Evolutionary conservation across 2,797 vertebrate species (phyloP).

Genomic region (Hafferia zeledoni): DNA sequence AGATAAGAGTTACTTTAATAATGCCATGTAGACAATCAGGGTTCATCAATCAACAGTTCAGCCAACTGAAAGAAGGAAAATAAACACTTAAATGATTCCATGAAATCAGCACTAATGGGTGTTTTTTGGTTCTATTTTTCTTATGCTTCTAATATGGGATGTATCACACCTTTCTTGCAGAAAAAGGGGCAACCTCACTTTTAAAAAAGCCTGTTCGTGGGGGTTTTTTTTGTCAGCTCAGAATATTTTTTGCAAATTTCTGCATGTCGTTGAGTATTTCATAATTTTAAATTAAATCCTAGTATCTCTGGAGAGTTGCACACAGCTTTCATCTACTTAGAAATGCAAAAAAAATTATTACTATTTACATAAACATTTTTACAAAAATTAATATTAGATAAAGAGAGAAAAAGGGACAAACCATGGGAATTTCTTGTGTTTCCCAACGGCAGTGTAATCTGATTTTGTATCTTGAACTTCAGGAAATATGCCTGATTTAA

Average conservation of each 20-base stretch:
- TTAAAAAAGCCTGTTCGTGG: not conserved
- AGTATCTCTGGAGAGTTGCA: not conserved
- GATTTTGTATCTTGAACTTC: not conserved
- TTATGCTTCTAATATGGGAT: not conserved
- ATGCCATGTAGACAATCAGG: not conserved
- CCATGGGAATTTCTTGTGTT: not conserved
- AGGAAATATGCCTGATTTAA: constrained; percentile 13
- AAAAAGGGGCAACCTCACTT: not conserved
- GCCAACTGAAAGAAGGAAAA: not conserved
- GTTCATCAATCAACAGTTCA: not conserved
- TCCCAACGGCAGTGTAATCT: not conserved
- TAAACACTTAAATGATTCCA: not conserved
- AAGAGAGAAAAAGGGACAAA: not conserved
- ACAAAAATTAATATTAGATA: not conserved
- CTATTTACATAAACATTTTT: not conserved
- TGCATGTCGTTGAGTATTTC: not conserved
- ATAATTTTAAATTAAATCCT: not conserved
- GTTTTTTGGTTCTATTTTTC: not conserved
- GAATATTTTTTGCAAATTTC: not conserved
- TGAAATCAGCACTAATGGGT: not conserved
- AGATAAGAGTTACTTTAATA: constrained; percentile 8
- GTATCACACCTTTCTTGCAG: not conserved
- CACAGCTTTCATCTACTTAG: not conserved
- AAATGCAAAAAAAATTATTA: not conserved
- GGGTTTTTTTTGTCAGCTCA: not conserved